These are phyloP conservation scores for Argyrosomus regius DNA, from an alignment of 2,797 vertebrate species.

Conservation along the genomic window DNA sequence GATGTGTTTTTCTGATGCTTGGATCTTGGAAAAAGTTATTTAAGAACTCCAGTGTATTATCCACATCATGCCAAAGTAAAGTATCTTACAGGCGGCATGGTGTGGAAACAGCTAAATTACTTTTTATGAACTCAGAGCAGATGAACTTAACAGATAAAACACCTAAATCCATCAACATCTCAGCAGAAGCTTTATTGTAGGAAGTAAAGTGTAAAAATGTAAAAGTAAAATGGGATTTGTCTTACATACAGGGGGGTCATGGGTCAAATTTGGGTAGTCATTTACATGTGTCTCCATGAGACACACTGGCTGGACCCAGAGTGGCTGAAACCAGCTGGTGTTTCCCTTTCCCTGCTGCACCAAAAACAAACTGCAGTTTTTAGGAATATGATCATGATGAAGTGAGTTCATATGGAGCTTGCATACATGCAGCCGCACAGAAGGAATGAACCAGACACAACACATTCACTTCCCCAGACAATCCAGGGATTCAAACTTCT, in stretches of 20 bases:
- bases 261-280: not conserved
- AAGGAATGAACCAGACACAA: constrained; percentile 29
- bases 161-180: not conserved
- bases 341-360: constrained; percentile 21
- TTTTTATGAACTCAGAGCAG: not conserved
- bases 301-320: constrained; percentile 1
- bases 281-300: not conserved
- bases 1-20: not conserved
- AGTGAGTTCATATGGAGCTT: constrained; percentile 16
- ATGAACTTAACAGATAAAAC: not conserved
- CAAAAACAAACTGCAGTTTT: constrained; percentile 9
- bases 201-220: not conserved
- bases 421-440: constrained; percentile 3
- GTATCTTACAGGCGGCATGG: not conserved
- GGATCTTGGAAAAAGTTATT: too few species aligned
- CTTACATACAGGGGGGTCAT: not conserved
- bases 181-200: not conserved
- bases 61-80: not conserved
- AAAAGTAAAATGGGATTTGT: not conserved
- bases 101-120: not conserved
- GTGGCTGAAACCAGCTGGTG: constrained; percentile 1
- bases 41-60: too few species aligned
- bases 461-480: constrained; percentile 44
- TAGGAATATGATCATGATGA: constrained; percentile 7
- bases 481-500: constrained; percentile 36